phyloP scores from a whole-genome alignment of 2,113 vertebrate genomes.

The Fulmarus glacialis region DNA sequence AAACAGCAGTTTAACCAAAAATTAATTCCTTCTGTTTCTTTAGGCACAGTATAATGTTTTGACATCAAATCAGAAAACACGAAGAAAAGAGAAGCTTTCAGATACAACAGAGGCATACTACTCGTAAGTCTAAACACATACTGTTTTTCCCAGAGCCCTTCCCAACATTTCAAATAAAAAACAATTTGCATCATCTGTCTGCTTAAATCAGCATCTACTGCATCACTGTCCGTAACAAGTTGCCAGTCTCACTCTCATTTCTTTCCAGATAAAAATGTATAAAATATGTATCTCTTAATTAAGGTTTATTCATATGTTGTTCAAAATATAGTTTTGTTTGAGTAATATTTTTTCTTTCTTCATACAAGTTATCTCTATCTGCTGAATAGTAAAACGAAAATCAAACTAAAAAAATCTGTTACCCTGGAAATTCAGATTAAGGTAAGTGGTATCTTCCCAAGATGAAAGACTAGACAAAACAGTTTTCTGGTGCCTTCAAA shows the following conservation, averaged over 20 bases:
- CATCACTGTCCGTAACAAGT: background rate
- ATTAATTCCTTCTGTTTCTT: background rate
- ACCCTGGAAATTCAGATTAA: background rate
- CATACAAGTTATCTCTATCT: background rate
- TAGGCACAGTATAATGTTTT: background rate
- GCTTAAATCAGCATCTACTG: background rate
- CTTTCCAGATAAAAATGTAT: background rate
- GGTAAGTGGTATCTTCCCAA: background rate
- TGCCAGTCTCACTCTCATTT: background rate
- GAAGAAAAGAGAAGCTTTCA: background rate
- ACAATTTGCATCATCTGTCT: background rate
- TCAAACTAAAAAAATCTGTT: background rate
- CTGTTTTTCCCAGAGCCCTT: background rate
- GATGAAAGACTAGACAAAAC: background rate
- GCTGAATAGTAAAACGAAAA: background rate
- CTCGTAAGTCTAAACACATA: background rate
- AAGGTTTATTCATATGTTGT: background rate
- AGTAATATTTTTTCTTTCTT: background rate
- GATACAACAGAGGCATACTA: background rate
- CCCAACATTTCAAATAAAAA: background rate
- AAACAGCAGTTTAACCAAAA: background rate
- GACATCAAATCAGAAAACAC: background rate
- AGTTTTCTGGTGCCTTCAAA: background rate
- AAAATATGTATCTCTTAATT: background rate
- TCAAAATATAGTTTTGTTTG: background rate